phyloP scores from a whole-genome alignment of 2,113 vertebrate species.

The Stictonetta naevosa region DNA sequence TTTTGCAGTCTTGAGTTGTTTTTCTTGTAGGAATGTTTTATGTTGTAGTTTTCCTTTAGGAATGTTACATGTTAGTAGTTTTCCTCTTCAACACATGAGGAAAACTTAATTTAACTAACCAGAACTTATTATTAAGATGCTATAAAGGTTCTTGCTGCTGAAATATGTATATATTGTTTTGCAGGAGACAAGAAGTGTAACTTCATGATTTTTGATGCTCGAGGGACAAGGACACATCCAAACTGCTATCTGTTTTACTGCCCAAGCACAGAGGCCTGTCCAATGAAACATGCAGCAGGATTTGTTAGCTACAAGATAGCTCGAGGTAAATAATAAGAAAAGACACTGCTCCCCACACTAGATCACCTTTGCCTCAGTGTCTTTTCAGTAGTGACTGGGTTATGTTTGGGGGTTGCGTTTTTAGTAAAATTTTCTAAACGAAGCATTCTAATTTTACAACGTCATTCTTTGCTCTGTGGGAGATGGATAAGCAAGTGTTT shows the following conservation, averaged over 20 bases:
- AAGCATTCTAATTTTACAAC: not conserved
- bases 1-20: not conserved
- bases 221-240: constrained; percentile 37
- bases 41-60: not conserved
- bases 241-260: constrained; percentile 83
- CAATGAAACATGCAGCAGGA: constrained; percentile 54
- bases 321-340: constrained; percentile 63
- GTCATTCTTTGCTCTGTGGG: not conserved
- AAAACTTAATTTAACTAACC: not conserved
- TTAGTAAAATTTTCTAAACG: not conserved
- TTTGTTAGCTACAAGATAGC: constrained; percentile 70
- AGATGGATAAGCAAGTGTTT: not conserved
- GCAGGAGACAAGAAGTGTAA: constrained; percentile 76
- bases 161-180: constrained; percentile 15
- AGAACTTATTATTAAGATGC: not conserved
- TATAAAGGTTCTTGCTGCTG: not conserved
- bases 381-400: not conserved
- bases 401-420: not conserved
- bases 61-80: not conserved
- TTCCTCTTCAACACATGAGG: not conserved
- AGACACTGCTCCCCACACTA: not conserved
- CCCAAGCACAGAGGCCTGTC: constrained; percentile 74
- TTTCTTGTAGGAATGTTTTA: not conserved
- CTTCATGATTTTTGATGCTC: constrained; percentile 72
- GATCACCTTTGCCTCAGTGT: not conserved